Evolutionary conservation across 2,797 vertebrate species (phyloP).

Genomic region (Chaetophractus vellerosus): DNA sequence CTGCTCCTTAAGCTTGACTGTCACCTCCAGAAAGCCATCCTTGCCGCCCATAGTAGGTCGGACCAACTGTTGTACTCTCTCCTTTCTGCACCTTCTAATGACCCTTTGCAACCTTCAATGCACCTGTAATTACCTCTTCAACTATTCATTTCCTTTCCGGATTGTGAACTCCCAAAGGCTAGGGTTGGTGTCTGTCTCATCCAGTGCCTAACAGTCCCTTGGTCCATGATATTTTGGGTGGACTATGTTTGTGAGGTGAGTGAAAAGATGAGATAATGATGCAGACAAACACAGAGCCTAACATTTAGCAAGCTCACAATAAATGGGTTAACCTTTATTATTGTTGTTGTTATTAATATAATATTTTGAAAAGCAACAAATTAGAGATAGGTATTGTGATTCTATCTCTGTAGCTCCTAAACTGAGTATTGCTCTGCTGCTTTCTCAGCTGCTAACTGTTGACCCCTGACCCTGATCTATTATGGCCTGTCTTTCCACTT

Average conservation of each 20-base stretch:
- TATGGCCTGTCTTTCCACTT: conserved; percentile 15
- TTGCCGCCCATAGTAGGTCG: neutral
- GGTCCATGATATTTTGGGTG: conserved; percentile 12
- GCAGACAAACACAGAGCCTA: neutral
- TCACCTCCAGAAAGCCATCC: conserved; percentile 30
- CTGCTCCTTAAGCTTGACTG: neutral
- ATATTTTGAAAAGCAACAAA: conserved; percentile 33
- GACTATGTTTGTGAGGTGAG: neutral
- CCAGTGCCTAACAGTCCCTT: neutral
- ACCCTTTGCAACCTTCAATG: neutral
- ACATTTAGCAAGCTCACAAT: conserved; percentile 48
- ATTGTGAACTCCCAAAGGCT: conserved; percentile 17
- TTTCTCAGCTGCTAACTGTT: conserved; percentile 17
- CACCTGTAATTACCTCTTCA: conserved; percentile 42
- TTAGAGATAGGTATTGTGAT: neutral
- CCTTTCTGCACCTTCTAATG: neutral
- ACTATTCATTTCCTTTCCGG: conserved; percentile 39
- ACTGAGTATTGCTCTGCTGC: neutral
- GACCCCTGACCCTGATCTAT: neutral
- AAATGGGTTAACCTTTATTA: neutral
- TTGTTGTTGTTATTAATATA: neutral
- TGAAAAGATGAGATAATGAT: conserved; percentile 29
- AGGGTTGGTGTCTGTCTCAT: neutral
- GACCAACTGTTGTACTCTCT: neutral
- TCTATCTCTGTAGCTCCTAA: neutral